These are phyloP conservation scores for Scytalopus superciliaris DNA, from an alignment of 2,113 vertebrate genomes.

Conservation along the genomic window DNA sequence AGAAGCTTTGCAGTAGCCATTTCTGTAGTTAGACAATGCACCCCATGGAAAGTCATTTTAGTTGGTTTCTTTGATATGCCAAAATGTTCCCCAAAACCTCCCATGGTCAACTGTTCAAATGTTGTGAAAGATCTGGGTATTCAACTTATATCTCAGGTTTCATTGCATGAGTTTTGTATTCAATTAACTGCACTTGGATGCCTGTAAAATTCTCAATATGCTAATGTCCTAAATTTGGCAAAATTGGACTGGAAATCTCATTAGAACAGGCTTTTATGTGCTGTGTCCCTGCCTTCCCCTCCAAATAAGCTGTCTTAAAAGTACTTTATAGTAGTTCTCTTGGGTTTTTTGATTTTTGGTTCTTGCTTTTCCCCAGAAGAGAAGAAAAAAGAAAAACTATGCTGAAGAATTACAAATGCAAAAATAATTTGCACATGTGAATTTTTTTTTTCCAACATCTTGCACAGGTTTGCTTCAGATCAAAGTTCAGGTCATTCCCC, in stretches of 20 bases:
- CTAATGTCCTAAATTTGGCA: neutral
- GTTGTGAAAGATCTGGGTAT: neutral
- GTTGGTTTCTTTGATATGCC: neutral
- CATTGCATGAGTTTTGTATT: neutral
- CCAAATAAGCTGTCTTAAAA: conserved; percentile 10
- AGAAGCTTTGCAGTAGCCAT: neutral
- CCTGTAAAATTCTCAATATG: neutral
- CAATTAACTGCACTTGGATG: neutral
- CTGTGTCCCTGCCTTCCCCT: neutral
- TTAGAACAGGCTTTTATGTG: neutral
- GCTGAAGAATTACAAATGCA: neutral
- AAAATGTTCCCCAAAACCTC: neutral
- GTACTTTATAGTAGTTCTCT: neutral
- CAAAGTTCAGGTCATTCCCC: neutral
- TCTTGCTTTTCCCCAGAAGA: neutral
- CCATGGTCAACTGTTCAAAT: neutral
- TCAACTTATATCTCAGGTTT: neutral
- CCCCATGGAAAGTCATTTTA: neutral
- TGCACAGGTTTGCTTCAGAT: neutral
- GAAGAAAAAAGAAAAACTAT: neutral
- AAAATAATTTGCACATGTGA: neutral
- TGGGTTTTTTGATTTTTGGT: neutral
- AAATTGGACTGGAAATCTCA: neutral
- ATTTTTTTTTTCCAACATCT: neutral
- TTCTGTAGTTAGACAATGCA: neutral